phyloP scores from a whole-genome alignment of 1,140 invertebrate genomes.

The Episyrphus balteatus region DNA sequence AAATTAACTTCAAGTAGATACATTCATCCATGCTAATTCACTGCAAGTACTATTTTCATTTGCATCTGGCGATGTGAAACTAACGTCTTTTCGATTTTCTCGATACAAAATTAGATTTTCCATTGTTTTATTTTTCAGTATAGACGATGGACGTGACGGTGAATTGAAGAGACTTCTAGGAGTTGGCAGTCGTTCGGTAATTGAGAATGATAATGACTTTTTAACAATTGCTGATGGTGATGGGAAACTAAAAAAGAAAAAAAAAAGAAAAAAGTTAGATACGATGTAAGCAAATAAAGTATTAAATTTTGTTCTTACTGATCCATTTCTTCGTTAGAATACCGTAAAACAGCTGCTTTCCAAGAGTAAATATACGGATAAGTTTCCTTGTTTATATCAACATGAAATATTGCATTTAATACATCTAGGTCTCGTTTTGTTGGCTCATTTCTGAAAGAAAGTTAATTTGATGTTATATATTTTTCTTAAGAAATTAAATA shows the following conservation, averaged over 20 bases:
- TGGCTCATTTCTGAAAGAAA: slow-evolving; percentile 46
- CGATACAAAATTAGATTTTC: too few relatives aligned
- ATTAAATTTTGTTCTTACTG: slow-evolving; percentile 34
- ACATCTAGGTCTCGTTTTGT: slow-evolving; percentile 59
- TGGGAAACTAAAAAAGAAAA: slow-evolving; percentile 5
- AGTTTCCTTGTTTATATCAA: slow-evolving; percentile 39
- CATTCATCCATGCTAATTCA: too few relatives aligned
- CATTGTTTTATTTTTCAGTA: too few relatives aligned
- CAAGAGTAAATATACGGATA: slow-evolving; percentile 59
- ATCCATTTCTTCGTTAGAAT: slow-evolving; percentile 42
- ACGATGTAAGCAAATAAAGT: background rate
- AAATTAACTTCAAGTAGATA: too few relatives aligned
- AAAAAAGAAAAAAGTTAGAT: background rate
- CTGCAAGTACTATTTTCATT: too few relatives aligned
- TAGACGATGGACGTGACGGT: background rate
- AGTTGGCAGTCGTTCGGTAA: slow-evolving; percentile 1
- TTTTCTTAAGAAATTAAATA: too few relatives aligned
- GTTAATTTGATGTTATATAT: too few relatives aligned
- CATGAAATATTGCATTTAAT: slow-evolving; percentile 48
- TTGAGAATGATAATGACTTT: slow-evolving; percentile 3
- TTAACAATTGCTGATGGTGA: slow-evolving; percentile 6
- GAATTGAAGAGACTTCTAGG: slow-evolving; percentile 5
- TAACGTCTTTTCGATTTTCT: too few relatives aligned
- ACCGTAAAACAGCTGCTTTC: slow-evolving; percentile 47
- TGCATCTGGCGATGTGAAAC: too few relatives aligned